Percentiles rank a stretch among this genome's conserved stretches.
phyloP scores from a whole-genome alignment of 1,140 invertebrate genomes.

The Philotrypesis tridentata region DNA sequence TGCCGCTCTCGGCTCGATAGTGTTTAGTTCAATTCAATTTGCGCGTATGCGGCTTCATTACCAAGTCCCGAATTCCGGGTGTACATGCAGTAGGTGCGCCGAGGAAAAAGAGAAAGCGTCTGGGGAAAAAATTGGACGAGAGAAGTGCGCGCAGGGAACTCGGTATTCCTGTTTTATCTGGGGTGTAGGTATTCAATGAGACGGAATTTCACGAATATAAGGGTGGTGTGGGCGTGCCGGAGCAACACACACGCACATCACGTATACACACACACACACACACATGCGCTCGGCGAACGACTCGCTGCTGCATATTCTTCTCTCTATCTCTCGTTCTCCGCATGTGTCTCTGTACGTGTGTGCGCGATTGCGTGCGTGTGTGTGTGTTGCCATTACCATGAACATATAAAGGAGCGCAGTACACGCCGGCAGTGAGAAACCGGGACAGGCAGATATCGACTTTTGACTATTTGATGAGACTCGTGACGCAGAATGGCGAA shows the following conservation, averaged over 20 bases:
- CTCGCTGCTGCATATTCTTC: neutral
- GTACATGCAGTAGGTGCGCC: no score
- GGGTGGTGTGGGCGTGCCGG: slow-evolving; percentile 1
- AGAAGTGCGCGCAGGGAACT: neutral
- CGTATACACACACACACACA: no score
- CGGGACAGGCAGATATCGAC: slow-evolving; percentile 58
- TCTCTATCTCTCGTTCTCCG: slow-evolving; percentile 4
- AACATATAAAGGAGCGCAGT: slow-evolving; percentile 30
- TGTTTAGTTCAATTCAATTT: neutral
- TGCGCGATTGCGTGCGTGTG: no score
- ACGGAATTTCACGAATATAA: slow-evolving; percentile 51
- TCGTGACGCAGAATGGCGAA: slow-evolving; percentile 55
- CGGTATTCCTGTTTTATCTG: slow-evolving; percentile 48
- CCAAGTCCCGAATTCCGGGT: neutral
- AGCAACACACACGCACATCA: no score
- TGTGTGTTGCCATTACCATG: slow-evolving; percentile 24
- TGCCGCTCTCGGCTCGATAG: neutral
- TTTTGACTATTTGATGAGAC: slow-evolving; percentile 64
- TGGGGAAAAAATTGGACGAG: slow-evolving; percentile 15
- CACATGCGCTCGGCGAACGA: neutral
- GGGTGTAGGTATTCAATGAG: slow-evolving; percentile 57
- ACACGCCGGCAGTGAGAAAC: slow-evolving; percentile 35
- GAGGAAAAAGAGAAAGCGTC: slow-evolving; percentile 32
- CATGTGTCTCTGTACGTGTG: no score
- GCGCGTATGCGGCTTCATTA: no score